Percentiles rank a stretch among this genome's conserved stretches.
Conservation (phyloP, 2,797 vertebrate species). For the Phalanger gymnotis region DNA sequence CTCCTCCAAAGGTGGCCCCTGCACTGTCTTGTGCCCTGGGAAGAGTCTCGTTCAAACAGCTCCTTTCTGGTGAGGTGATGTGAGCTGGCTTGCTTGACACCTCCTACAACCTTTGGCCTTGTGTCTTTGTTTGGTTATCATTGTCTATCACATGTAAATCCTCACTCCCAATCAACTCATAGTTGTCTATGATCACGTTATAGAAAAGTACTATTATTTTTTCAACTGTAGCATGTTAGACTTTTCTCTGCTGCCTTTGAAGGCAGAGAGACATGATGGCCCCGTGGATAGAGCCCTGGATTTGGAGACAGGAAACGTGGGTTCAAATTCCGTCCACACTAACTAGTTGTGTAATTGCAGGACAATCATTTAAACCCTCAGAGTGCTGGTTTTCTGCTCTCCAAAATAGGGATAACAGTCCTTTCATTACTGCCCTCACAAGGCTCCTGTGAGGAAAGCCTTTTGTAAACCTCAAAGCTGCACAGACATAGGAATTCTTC, state of each 20-base stretch:
- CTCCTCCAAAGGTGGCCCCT: not conserved
- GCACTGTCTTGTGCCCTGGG: rapidly evolving
- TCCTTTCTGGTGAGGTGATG: not conserved
- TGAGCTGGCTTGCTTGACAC: not conserved
- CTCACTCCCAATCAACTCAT: not conserved
- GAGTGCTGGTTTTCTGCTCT: not conserved
- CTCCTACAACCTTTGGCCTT: not conserved
- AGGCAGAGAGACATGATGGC: not conserved
- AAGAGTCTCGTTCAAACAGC: not conserved
- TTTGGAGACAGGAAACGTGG: not conserved
- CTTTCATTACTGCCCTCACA: not conserved
- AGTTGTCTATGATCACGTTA: not conserved
- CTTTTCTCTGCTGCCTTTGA: not conserved
- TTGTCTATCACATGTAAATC: not conserved
- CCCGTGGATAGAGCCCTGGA: not conserved
- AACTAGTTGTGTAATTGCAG: not conserved
- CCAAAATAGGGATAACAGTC: not conserved
- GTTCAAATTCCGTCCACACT: not conserved
- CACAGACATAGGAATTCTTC: not conserved
- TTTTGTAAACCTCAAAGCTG: not conserved
- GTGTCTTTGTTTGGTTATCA: not conserved
- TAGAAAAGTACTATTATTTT: not conserved
- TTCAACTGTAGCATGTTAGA: not conserved
- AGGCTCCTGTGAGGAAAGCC: not conserved
- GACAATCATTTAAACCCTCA: not conserved